A percentile compares a stretch with the other conserved stretches of the same genome.
phyloP scores from a whole-genome alignment of 2,797 vertebrate genomes.

The Champsocephalus gunnari region DNA sequence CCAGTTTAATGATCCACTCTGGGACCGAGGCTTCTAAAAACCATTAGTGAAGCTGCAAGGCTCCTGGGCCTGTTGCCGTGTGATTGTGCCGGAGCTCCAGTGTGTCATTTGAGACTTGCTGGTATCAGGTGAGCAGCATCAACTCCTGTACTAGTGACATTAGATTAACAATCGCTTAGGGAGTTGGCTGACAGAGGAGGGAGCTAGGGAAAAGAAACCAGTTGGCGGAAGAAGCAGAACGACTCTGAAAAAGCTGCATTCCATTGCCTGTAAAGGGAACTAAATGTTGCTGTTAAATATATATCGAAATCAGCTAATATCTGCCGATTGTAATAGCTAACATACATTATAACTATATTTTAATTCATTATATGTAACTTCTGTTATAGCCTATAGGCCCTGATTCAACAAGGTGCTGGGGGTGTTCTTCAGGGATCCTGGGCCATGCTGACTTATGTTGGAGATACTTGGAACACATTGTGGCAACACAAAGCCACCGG shows the following conservation, averaged over 20 bases:
- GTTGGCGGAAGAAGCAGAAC: slow-evolving; percentile 14
- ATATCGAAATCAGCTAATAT: slow-evolving; percentile 11
- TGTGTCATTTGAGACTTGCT: slow-evolving; percentile 63
- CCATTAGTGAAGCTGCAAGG: slow-evolving; percentile 59
- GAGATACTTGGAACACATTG: neutral
- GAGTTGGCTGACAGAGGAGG: slow-evolving; percentile 33
- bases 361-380: fast-evolving
- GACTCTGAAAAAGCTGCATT: slow-evolving; percentile 1
- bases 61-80: slow-evolving; percentile 63
- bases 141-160: slow-evolving; percentile 51
- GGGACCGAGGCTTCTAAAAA: slow-evolving; percentile 70
- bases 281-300: slow-evolving; percentile 19
- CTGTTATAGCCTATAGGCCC: neutral
- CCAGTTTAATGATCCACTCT: slow-evolving; percentile 80
- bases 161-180: slow-evolving; percentile 55
- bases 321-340: neutral
- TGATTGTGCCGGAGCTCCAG: slow-evolving; percentile 63
- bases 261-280: slow-evolving; percentile 20
- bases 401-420: neutral
- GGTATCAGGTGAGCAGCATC: slow-evolving; percentile 65
- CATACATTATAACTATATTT: neutral
- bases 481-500: neutral
- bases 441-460: neutral
- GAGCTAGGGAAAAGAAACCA: slow-evolving; percentile 9
- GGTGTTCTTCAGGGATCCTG: neutral